A percentile compares a stretch with the other conserved stretches of the same genome.
phyloP scores from a whole-genome alignment of 2,888 invertebrate species.

The Caenorhabditis becei region DNA sequence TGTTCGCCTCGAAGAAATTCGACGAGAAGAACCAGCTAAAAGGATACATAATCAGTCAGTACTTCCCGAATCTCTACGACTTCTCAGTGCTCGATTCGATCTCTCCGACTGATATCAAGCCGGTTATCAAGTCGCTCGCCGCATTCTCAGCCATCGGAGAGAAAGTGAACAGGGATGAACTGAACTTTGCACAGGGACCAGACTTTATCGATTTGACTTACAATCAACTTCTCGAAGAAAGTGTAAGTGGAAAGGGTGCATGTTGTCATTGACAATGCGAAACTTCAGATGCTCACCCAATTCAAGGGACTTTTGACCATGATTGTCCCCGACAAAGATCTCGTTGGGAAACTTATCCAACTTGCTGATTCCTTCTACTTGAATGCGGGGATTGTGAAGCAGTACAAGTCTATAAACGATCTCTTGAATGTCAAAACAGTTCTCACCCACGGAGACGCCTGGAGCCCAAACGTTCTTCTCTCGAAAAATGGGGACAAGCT shows the following conservation, averaged over 20 bases:
- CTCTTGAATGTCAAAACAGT: neutral
- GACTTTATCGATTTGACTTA: constrained; percentile 2
- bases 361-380: neutral
- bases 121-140: neutral
- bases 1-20: constrained; percentile 13
- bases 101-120: neutral
- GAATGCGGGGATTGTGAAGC: neutral
- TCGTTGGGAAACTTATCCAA: neutral
- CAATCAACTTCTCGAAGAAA: neutral
- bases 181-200: constrained; percentile 5
- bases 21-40: constrained; percentile 13
- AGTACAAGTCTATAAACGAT: constrained; percentile 1
- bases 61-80: constrained; percentile 8
- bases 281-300: neutral
- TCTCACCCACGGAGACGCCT: constrained; percentile 8
- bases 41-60: constrained; percentile 21
- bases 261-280: too few species aligned
- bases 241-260: too few species aligned
- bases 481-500: neutral
- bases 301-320: neutral
- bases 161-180: neutral
- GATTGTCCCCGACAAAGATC: neutral
- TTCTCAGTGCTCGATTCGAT: neutral
- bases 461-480: neutral
- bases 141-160: constrained; percentile 8